A percentile compares a stretch with the other conserved stretches of the same genome.
Conservation (phyloP, 2,113 vertebrate species). For the Mormyrus iriodes region DNA sequence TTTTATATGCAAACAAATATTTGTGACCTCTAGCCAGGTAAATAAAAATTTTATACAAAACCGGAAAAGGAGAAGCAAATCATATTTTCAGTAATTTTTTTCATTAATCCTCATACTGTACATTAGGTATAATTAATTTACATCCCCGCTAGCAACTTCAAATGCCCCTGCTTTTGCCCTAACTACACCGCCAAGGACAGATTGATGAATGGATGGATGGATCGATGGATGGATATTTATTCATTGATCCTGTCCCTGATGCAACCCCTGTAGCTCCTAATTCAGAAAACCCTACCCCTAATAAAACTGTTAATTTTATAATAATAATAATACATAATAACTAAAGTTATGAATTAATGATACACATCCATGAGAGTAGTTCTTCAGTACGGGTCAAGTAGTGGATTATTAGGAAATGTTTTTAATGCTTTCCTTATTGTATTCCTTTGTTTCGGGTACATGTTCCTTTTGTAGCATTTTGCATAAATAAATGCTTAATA, state of each 20-base stretch:
- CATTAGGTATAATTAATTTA: not conserved
- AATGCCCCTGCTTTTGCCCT: not conserved
- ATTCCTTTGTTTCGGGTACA: not conserved
- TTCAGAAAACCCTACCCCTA: not conserved
- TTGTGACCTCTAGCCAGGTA: not conserved
- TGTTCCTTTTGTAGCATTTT: not conserved
- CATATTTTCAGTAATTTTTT: not conserved
- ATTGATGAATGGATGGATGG: too few species aligned
- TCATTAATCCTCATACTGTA: not conserved
- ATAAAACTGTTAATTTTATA: not conserved
- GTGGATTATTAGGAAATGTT: not conserved
- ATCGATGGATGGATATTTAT: not conserved
- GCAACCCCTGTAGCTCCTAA: not conserved
- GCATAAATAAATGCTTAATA: not conserved
- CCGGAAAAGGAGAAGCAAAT: not conserved
- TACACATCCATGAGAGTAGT: not conserved
- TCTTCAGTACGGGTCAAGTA: not conserved
- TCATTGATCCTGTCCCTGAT: not conserved
- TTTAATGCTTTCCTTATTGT: not conserved
- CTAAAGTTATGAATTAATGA: not conserved
- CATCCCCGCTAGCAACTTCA: not conserved
- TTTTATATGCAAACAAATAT: not conserved
- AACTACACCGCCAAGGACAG: not conserved
- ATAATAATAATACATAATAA: not conserved
- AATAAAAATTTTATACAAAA: not conserved